A percentile compares a stretch with the other conserved stretches of the same genome.
phyloP scores from a whole-genome alignment of 2,113 vertebrate genomes.

The Alectura lathami region DNA sequence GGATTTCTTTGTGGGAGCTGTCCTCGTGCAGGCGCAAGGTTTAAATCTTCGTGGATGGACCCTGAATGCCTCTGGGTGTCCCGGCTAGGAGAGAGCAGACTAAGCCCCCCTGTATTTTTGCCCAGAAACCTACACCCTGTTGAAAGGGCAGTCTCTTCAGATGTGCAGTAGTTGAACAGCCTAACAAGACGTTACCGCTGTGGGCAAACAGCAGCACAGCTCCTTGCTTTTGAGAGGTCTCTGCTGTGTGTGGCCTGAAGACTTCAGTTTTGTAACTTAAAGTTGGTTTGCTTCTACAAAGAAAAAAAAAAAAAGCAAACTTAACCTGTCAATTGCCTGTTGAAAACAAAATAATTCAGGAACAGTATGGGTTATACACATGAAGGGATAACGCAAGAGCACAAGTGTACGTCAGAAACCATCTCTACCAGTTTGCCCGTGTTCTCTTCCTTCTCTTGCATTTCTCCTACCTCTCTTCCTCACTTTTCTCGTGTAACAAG shows the following conservation, averaged over 20 bases:
- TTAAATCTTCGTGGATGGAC: not conserved
- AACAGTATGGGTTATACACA: not conserved
- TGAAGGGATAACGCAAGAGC: not conserved
- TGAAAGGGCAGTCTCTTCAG: not conserved
- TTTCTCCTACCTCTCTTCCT: not conserved
- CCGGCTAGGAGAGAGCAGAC: not conserved
- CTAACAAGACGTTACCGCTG: not conserved
- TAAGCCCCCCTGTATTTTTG: not conserved
- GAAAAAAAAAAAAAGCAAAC: not conserved
- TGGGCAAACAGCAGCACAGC: not conserved
- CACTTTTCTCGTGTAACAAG: not conserved
- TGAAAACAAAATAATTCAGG: not conserved
- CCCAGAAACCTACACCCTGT: not conserved
- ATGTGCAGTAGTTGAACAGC: not conserved
- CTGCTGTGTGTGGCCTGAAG: not conserved
- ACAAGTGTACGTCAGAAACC: not conserved
- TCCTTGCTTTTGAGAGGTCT: not conserved
- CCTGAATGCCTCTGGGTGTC: not conserved
- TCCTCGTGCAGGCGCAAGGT: rapidly evolving
- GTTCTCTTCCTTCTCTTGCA: not conserved
- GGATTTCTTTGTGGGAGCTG: not conserved
- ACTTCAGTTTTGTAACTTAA: not conserved
- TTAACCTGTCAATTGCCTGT: not conserved
- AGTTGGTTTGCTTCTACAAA: not conserved
- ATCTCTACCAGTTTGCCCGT: not conserved